Evolutionary conservation across 2,888 invertebrate species (phyloP), one percentile per base, ranked within the genome.

Genomic region (Ornithoptera priamus): DNA sequence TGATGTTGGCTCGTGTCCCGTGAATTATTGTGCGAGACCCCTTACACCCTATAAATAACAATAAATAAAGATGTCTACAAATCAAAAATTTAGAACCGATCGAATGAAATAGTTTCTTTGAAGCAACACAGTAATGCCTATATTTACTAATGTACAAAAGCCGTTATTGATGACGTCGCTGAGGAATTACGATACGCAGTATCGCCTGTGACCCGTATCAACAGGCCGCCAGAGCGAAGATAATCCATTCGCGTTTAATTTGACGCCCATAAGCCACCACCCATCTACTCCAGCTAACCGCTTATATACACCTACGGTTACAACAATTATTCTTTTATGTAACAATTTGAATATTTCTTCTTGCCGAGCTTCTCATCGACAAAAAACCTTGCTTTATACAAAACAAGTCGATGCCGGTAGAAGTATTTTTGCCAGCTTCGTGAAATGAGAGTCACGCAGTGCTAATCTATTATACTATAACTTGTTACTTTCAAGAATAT

Each of bases 191-290:
- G 20, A 36, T 15, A 18, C 36, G 30, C 36, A 30, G 18, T 6
- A 36, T 24, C 60, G 22, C 6, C 36, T 24, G 60, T 36, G 60
- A 60, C 36, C 22, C 57, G 22, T 22, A 58, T 60, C 60, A 18
- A 60, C 36, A 24, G 42, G 62, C 62, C 42, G 22, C 20, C 36
- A 62, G 60, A 36, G 30, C 60, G 18, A 15, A 24, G 42, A 62
- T 62, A 42, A 62, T 42, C 62, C 15, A 60, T 60, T 60, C 60
- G 36, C 6, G 57, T 15, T 60, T 30, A 60, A 60, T 36, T 36
- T 24, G 30, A 60, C 36, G 18, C 18, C 5, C 24, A 36, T 60
- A 60, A 15, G 17, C 24, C 15, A 42, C 1, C 15, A 58, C 22
- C 57, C 22, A 58, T 22, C 22, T 22, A n/a, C 20, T 8, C 22